phyloP scores from a whole-genome alignment of 2,888 invertebrate species.

The Aethes cnicana region DNA sequence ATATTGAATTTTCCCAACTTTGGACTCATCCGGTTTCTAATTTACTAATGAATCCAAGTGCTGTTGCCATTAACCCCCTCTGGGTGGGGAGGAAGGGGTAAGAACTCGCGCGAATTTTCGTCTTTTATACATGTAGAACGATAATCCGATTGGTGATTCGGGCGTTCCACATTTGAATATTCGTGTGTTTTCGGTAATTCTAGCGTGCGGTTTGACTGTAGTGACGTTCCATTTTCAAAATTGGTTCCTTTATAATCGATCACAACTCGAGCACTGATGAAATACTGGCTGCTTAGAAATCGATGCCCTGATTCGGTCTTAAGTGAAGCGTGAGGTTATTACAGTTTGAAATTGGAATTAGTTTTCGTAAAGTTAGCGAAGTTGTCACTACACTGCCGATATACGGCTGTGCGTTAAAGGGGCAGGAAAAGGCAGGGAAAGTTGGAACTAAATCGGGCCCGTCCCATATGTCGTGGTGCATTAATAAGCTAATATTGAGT shows the following conservation, averaged over 20 bases:
- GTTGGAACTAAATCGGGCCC: constrained; percentile 31
- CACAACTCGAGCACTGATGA: too few species aligned
- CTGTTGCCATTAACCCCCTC: constrained; percentile 70
- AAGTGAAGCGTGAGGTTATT: constrained; percentile 12
- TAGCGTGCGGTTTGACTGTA: constrained; percentile 52
- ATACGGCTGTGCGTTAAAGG: constrained; percentile 15
- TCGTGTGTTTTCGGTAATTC: constrained; percentile 69
- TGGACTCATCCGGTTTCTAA: constrained; percentile 83
- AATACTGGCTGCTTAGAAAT: constrained; percentile 9
- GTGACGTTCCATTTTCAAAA: constrained; percentile 52
- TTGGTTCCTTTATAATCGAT: constrained; percentile 40
- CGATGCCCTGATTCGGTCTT: constrained; percentile 25
- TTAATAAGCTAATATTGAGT: constrained; percentile 69
- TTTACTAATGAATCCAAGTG: constrained; percentile 83
- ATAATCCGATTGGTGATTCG: constrained; percentile 80
- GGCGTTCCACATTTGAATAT: constrained; percentile 76
- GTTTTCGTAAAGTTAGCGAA: constrained; percentile 23
- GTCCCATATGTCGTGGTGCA: constrained; percentile 42
- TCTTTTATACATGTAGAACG: constrained; percentile 80
- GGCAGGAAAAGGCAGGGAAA: constrained; percentile 33
- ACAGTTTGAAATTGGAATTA: constrained; percentile 20
- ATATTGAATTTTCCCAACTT: constrained; percentile 83
- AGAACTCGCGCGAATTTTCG: constrained; percentile 74
- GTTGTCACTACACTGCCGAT: constrained; percentile 7
- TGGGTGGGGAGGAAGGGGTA: constrained; percentile 62